These are phyloP conservation scores for Tinea semifulvella DNA, from an alignment of 2,888 invertebrate species.

Conservation along the genomic window DNA sequence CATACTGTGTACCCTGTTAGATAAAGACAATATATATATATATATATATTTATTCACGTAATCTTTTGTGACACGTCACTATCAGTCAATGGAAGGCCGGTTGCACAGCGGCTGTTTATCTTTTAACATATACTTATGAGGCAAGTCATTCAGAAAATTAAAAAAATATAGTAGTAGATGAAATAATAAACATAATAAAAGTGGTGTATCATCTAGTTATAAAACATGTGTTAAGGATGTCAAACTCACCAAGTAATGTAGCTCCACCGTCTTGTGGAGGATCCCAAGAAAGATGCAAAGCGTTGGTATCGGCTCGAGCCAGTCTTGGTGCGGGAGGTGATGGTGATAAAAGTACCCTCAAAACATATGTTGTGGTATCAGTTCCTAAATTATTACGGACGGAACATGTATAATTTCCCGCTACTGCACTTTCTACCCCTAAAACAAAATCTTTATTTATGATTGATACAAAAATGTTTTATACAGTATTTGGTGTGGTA, in stretches of 20 bases:
- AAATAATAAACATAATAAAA: too few species aligned
- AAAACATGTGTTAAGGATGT: too few species aligned
- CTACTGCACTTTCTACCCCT: conserved; percentile 71
- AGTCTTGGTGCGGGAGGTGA: conserved; percentile 73
- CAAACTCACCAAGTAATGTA: conserved; percentile 28
- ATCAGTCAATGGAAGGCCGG: too few species aligned
- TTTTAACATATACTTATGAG: too few species aligned
- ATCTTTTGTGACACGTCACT: too few species aligned
- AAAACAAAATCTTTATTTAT: conserved; percentile 16
- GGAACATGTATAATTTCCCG: conserved; percentile 79
- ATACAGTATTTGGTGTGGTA: too few species aligned
- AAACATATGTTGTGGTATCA: conserved; percentile 76
- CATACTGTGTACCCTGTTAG: conserved; percentile 35
- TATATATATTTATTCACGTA: too few species aligned
- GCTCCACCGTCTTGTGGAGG: conserved; percentile 42
- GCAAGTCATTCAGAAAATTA: too few species aligned
- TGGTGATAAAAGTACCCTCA: conserved; percentile 75
- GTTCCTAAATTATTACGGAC: conserved; percentile 82
- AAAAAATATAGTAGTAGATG: too few species aligned
- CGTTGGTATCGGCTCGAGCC: conserved; percentile 56
- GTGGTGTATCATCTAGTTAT: too few species aligned
- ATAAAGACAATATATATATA: too few species aligned
- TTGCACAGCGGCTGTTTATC: too few species aligned
- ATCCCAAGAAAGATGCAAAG: conserved; percentile 69
- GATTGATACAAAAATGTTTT: background rate